Base-by-base conservation (phyloP, 2,113 vertebrate species). In the Scartelaos histophorus region DNA sequence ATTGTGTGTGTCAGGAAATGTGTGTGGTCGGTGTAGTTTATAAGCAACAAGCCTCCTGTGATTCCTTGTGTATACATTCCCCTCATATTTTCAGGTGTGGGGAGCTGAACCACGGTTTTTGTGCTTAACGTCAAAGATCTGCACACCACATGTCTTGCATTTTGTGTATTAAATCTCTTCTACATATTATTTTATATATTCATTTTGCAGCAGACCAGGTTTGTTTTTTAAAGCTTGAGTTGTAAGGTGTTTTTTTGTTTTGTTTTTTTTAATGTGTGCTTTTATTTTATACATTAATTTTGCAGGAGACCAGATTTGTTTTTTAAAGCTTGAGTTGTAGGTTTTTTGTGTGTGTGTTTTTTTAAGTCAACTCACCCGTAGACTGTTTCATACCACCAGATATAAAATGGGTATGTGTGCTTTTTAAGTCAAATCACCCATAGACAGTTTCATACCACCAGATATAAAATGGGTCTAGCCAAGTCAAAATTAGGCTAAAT, bases 11-110 rank as follows among this genome's bases (percentile, higher is more conserved):
- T 53, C 22, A 79, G 70, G 75, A 86, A 82, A 75, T 66, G 70
- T 81, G 70, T 53, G 53, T 71, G 75, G 62, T 73, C 60, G 16
- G 19, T 25, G 72, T 53, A 85, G 82, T 86, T 86, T 80, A 83
- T 35, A 46, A 71, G 58, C 56, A 78, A 73, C 83, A 76, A 70
- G 76, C 66, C 9, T 74, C 19, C 74, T 43, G 57, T 54, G 69
- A 85, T 51, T 66, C 67, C 16, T 43, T 60, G 49, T 72, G 73
- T 73, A 24, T 69, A 51, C 79, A 79, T 86, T 88, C 76, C 47
- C 38, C 13, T 58, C 82, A 80, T 79, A 66, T 82, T 86, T 78
- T 73, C 74, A 66, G 9, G 47, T 34, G 54, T 70, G 67, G 49
- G 19, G 34, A 64, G 75, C 66, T 82, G 24, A 35, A 65, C 45